Base-by-base conservation (phyloP, 2,797 vertebrate genomes). In the Halcyon smyrnensis region DNA sequence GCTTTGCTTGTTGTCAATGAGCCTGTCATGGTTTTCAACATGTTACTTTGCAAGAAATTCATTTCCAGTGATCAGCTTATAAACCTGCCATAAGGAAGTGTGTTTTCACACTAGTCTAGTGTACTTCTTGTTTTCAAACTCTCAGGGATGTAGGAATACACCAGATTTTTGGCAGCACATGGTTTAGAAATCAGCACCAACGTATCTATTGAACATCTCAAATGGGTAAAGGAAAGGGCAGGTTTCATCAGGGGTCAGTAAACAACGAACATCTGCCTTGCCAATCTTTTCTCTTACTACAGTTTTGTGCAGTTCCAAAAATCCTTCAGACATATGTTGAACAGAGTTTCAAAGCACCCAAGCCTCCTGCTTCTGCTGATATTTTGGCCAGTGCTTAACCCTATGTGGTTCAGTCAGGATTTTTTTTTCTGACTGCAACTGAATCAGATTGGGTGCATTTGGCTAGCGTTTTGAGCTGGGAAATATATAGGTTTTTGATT, bases 11-110 rank as follows among this genome's bases (percentile, higher is more conserved):
- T 97, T 97, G 97, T 97, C 97, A 97, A 97, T 97, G 97, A 97
- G 97, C 97, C 91, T 98, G 97, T 97, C 95, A 98, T 97, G 97
- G 96, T 97, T 97, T 97, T 97, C 96, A 97, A 97, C 97, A 97
- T 95, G 96, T 97, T 97, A 91, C 91, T 96, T 97, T 97, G 90
- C 97, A 98, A 97, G 96, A 97, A 97, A 97, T 97, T 96, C 89
- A 48, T 92, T 97, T 97, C 97, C 96, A 95, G 84, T 90, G 94
- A 97, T 97, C 80, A 94, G 95, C 95, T 98, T 96, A 97, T 97
- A 97, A 97, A 96, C 95, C 96, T 93, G 94, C 91, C 91, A 95
- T 97, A 97, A 97, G 84, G 95, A 96, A 97, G 96, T 97, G 92
- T 96, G 96, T 97, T 97, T 97, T 93, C 90, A 94, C 95, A 97